A percentile compares a stretch with the other conserved stretches of the same genome.
phyloP scores from a whole-genome alignment of 1,140 invertebrate genomes.

The Sesamia nonagrioides region DNA sequence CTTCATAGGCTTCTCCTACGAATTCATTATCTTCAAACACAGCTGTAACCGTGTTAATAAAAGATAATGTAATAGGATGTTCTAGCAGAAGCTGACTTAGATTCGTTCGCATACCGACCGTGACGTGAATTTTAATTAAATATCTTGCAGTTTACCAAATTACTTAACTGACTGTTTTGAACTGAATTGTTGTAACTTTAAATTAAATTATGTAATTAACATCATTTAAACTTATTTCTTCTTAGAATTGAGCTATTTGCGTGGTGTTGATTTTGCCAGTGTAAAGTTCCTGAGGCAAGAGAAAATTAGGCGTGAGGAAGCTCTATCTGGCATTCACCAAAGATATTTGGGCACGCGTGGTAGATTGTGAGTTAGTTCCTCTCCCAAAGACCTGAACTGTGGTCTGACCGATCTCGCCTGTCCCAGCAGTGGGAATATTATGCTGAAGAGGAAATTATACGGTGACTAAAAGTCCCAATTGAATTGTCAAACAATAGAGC shows the following conservation, averaged over 20 bases:
- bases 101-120: conserved; percentile 15
- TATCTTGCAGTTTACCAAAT: neutral
- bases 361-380: too few species aligned
- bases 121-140: conserved; percentile 32
- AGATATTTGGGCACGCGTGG: too few species aligned
- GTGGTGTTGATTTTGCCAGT: too few species aligned
- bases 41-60: neutral
- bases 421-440: too few species aligned
- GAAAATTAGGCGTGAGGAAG: too few species aligned
- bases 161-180: neutral
- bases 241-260: neutral
- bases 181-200: neutral
- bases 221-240: neutral
- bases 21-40: neutral
- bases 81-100: conserved; percentile 13
- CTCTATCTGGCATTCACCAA: too few species aligned
- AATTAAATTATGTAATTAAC: neutral
- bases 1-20: neutral
- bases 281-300: too few species aligned
- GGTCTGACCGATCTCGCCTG: too few species aligned
- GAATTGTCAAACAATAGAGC: too few species aligned
- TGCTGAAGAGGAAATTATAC: too few species aligned
- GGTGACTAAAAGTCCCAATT: too few species aligned
- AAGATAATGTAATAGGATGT: conserved; percentile 18
- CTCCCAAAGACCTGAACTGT: too few species aligned